phyloP scores from a whole-genome alignment of 2,888 invertebrate genomes.

The Amphiduros pacificus region DNA sequence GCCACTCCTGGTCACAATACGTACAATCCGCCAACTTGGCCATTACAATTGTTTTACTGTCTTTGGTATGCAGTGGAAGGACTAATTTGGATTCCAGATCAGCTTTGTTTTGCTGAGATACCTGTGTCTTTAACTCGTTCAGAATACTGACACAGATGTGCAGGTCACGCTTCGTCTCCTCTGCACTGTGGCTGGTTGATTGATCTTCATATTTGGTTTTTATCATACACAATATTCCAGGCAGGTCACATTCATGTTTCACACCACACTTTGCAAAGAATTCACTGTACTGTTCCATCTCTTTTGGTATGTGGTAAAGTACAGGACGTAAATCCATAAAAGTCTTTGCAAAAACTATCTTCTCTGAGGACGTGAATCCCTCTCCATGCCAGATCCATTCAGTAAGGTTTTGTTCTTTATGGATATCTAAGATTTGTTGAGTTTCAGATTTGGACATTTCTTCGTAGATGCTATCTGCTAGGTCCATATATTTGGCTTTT shows the following conservation, averaged over 20 bases:
- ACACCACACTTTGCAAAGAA: constrained; percentile 29
- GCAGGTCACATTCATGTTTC: constrained; percentile 18
- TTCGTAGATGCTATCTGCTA: constrained; percentile 21
- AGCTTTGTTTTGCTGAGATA: constrained; percentile 15
- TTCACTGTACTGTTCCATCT: constrained; percentile 21
- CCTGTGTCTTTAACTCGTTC: constrained; percentile 30
- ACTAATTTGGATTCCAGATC: constrained; percentile 22
- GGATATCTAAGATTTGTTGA: constrained; percentile 9
- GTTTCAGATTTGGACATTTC: constrained; percentile 16
- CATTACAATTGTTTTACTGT: constrained; percentile 15
- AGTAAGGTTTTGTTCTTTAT: background rate
- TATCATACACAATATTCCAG: constrained; percentile 26
- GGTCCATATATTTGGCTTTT: constrained; percentile 28
- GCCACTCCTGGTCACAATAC: constrained; percentile 37
- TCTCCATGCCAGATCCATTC: constrained; percentile 40
- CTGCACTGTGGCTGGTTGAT: background rate
- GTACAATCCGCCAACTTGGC: constrained; percentile 34
- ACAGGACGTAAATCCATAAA: constrained; percentile 36
- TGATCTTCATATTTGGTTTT: constrained; percentile 28
- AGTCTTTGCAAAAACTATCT: constrained; percentile 24
- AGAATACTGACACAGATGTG: constrained; percentile 30
- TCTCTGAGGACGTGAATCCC: constrained; percentile 30
- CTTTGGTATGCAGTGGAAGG: constrained; percentile 24
- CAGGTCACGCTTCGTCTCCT: constrained; percentile 26
- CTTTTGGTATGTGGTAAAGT: constrained; percentile 30